These are phyloP conservation scores for Ophraella communa DNA, from an alignment of 2,888 invertebrate species.

Conservation along the genomic window DNA sequence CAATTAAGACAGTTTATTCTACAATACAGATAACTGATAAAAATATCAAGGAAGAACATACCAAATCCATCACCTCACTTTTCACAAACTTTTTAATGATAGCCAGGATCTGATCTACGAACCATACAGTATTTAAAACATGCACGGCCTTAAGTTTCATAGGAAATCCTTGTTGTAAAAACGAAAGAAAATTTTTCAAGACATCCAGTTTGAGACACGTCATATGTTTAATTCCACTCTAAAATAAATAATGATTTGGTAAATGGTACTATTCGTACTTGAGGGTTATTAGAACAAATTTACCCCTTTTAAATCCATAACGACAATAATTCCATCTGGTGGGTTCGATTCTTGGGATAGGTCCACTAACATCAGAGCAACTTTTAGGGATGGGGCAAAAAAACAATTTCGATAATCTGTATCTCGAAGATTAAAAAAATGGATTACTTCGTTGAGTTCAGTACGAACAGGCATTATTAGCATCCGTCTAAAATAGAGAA, in stretches of 20 bases:
- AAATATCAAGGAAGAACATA: constrained; percentile 29
- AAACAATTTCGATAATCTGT: no score
- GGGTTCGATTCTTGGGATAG: constrained; percentile 42
- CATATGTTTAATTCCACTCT: no score
- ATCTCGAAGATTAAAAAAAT: no score
- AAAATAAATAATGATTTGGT: no score
- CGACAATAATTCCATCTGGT: constrained; percentile 44
- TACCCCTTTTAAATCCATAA: constrained; percentile 49
- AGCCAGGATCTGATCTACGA: constrained; percentile 55
- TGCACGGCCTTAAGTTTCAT: constrained; percentile 58
- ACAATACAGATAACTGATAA: neutral
- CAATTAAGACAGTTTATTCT: no score
- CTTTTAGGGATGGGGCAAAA: no score
- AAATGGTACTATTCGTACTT: no score
- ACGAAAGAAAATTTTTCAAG: neutral
- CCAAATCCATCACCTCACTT: constrained; percentile 46
- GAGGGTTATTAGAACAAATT: no score
- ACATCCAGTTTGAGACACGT: no score
- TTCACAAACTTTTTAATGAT: constrained; percentile 55
- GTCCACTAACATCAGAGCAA: constrained; percentile 19
- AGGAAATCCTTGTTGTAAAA: constrained; percentile 23
- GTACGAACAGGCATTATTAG: no score
- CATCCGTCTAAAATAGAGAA: no score
- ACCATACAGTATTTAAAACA: constrained; percentile 57
- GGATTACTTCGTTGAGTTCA: no score